Percentiles rank a stretch among this genome's conserved stretches.
These are phyloP conservation scores for Falcaria lacertinaria DNA, from an alignment of 2,888 invertebrate genomes.

Conservation along the genomic window DNA sequence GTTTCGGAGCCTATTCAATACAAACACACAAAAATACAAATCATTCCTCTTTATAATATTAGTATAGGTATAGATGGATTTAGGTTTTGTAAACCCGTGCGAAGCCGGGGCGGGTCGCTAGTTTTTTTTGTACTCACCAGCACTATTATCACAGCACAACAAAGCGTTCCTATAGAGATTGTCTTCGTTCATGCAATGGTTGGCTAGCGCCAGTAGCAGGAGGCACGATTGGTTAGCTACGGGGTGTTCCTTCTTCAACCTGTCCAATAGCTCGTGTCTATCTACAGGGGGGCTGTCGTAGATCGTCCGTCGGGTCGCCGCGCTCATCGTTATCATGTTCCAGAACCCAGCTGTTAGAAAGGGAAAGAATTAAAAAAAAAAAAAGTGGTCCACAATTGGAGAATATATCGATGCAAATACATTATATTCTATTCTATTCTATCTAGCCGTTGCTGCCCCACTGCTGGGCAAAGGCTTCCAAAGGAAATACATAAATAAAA, in stretches of 20 bases:
- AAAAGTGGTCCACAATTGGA: neutral
- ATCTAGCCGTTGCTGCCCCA: too few species aligned
- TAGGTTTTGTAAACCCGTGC: too few species aligned
- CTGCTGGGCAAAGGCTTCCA: too few species aligned
- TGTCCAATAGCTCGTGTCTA: slow-evolving; percentile 61
- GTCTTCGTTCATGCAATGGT: slow-evolving; percentile 89
- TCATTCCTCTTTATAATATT: too few species aligned
- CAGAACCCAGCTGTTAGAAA: slow-evolving; percentile 82
- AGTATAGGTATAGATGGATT: too few species aligned
- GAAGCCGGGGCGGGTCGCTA: too few species aligned
- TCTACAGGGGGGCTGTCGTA: slow-evolving; percentile 53
- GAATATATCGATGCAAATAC: too few species aligned
- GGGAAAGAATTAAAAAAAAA: neutral
- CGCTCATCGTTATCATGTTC: slow-evolving; percentile 87
- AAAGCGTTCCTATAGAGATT: slow-evolving; percentile 94
- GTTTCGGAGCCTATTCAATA: too few species aligned
- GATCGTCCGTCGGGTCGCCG: slow-evolving; percentile 57
- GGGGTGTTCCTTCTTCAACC: slow-evolving; percentile 82
- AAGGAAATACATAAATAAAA: too few species aligned
- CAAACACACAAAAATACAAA: too few species aligned
- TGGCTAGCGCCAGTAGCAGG: slow-evolving; percentile 91
- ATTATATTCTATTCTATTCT: too few species aligned
- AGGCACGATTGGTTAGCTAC: slow-evolving; percentile 95
- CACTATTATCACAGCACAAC: slow-evolving; percentile 88
- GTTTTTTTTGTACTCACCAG: too few species aligned